Conservation (phyloP, 2,888 invertebrate genomes). For the Carabus problematicus region DNA sequence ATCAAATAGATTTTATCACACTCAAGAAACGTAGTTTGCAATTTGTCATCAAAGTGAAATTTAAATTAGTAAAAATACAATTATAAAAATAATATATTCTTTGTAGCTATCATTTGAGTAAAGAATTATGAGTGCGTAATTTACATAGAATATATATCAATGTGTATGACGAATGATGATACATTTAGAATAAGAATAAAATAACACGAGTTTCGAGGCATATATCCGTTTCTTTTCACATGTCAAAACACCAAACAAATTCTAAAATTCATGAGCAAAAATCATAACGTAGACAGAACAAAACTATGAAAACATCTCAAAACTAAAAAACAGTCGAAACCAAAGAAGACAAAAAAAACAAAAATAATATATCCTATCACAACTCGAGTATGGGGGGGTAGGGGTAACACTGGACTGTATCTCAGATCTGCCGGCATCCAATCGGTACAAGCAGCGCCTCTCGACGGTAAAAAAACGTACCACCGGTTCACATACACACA, state of each 20-base stretch:
- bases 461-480: slow-evolving; percentile 35
- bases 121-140: no score
- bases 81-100: no score
- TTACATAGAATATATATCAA: no score
- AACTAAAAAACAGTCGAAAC: slow-evolving; percentile 27
- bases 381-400: slow-evolving; percentile 1
- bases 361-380: slow-evolving; percentile 8
- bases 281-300: slow-evolving; percentile 38
- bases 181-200: no score
- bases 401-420: slow-evolving; percentile 8
- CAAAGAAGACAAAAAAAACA: no score
- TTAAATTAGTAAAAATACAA: no score
- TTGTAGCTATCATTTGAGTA: no score
- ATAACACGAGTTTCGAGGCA: background rate
- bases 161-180: no score
- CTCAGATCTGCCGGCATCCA: slow-evolving; percentile 33
- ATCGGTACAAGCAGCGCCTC: slow-evolving; percentile 38
- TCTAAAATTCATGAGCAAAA: slow-evolving; percentile 28
- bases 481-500: background rate
- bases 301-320: slow-evolving; percentile 34
- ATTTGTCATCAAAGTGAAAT: no score
- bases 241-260: slow-evolving; percentile 14
- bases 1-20: no score
- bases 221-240: background rate
- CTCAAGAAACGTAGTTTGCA: no score